Evolutionary conservation across 2,797 vertebrate species (phyloP), one percentile per base, ranked within the genome.

Genomic region (Leucoraja ocellata): DNA sequence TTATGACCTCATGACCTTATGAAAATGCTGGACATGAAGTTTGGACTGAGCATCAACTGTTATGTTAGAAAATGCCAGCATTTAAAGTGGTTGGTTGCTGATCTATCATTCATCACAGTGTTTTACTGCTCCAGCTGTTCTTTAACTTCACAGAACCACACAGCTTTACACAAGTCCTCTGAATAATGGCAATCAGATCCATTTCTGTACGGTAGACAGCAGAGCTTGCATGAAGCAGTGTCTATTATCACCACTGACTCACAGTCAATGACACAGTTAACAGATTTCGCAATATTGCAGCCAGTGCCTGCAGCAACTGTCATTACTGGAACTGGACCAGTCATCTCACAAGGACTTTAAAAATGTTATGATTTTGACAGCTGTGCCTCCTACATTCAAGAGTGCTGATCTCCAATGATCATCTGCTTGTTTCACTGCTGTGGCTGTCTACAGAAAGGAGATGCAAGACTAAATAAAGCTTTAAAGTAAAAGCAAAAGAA

Each of bases 321-420:
- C 90, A 92, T 92, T 54, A 92, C 68, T 74, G 90, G 88, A 91
- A 74, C 71, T 54, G 39, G 46, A 92, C 23, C 25, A 92, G 68
- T 92, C 90, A 92, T 76, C 90, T 46, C 71, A 92, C 36, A 92
- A 92, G 90, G 90, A 92, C 71, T 92, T 58, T 46, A 92, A 76
- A 92, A 74, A 76, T 92, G 39, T 92, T 54, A 71, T 39, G 90
- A 76, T 92, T 92, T 74, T 76, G 90, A 92, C 90, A 92, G 90
- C 90, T 92, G 90, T 76, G 90, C 76, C 71, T 76, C 73, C 90
- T 25, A 92, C 71, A 54, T 92, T 92, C 90, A 92, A 76, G 90
- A 54, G 23, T 92, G 71, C 39, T 76, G 90, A 92, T 39, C 39
- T 91, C 90, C 68, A 28, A 74, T 91, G 68, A 74, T 91, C 90